A percentile compares a stretch with the other conserved stretches of the same genome.
Conservation (phyloP, 2,113 vertebrate species). For the Xerus inauris region DNA sequence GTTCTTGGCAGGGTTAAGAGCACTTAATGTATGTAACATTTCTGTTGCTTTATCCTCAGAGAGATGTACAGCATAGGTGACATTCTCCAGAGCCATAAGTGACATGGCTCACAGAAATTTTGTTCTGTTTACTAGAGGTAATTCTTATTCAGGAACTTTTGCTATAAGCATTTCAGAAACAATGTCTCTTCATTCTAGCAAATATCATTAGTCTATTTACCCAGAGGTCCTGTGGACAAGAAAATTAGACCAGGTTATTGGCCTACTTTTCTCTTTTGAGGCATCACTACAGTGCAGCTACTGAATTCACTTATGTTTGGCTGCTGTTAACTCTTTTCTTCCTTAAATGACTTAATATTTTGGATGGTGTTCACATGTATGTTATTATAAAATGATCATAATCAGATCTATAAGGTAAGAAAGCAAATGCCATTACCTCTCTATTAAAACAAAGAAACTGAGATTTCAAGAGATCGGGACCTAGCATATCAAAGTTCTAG, state of each 20-base stretch:
- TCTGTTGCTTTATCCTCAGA: not conserved
- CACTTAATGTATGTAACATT: not conserved
- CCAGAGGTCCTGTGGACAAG: conserved; percentile 2
- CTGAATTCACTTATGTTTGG: not conserved
- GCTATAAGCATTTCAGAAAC: not conserved
- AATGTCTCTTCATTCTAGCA: conserved; percentile 2
- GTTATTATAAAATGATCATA: not conserved
- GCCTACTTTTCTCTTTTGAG: not conserved
- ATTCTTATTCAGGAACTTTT: conserved; percentile 5
- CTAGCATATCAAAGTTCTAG: not conserved
- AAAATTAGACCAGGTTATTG: not conserved
- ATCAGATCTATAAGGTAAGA: not conserved
- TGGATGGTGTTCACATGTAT: not conserved
- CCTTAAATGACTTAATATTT: not conserved
- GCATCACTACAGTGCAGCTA: not conserved
- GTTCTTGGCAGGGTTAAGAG: not conserved
- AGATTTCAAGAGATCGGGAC: not conserved
- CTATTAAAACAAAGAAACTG: not conserved
- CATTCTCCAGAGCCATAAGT: not conserved
- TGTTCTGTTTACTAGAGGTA: not conserved
- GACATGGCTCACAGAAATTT: not conserved
- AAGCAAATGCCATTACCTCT: not conserved
- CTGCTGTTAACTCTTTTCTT: not conserved
- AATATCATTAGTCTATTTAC: conserved; percentile 47
- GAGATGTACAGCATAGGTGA: not conserved